Conservation (phyloP, 2,797 vertebrate genomes). For the Argentina silus region DNA sequence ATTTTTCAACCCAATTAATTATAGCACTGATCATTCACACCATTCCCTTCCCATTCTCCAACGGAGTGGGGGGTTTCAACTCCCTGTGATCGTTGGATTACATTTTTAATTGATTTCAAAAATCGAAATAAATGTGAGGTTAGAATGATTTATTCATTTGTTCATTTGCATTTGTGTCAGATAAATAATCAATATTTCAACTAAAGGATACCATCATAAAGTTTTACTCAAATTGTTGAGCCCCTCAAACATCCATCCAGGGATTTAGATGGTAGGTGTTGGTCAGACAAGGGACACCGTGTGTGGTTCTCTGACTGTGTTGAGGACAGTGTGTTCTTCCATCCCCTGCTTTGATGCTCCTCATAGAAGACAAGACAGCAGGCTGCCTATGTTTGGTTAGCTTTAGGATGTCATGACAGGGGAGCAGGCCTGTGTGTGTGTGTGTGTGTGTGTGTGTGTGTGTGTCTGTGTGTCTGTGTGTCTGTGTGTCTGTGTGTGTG, state of each 20-base stretch:
- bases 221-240: not conserved
- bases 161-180: not conserved
- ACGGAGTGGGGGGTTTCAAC: not conserved
- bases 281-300: not conserved
- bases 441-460: not conserved
- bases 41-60: not conserved
- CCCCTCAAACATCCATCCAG: not conserved
- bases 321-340: constrained; percentile 11
- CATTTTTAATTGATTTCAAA: not conserved
- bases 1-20: not conserved
- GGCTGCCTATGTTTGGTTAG: constrained; percentile 48
- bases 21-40: not conserved
- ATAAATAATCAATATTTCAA: not conserved
- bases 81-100: not conserved
- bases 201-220: not conserved
- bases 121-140: not conserved
- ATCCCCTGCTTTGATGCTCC: constrained; percentile 43
- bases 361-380: constrained; percentile 36
- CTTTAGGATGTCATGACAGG: constrained; percentile 38
- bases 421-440: constrained; percentile 25
- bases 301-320: constrained; percentile 1
- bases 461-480: constrained; percentile 10
- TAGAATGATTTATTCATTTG: not conserved
- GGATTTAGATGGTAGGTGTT: not conserved
- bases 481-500: constrained; percentile 7